A percentile compares a stretch with the other conserved stretches of the same genome.
Evolutionary conservation across 1,140 invertebrate genomes (phyloP).

Genomic region (Stenopsyche tienmushanensis): DNA sequence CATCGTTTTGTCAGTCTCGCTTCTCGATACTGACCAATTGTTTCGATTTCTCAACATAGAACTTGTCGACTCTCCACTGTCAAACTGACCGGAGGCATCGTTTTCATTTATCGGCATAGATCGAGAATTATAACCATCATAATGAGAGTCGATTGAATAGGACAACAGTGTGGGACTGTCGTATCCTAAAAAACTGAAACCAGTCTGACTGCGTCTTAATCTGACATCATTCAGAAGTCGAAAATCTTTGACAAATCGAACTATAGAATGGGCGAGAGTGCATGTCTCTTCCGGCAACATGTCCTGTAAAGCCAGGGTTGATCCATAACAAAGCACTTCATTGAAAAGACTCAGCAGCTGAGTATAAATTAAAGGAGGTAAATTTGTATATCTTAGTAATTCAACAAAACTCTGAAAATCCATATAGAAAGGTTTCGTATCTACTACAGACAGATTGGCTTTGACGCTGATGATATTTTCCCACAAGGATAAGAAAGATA

Average conservation of each 20-base stretch:
- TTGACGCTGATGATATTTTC: conserved; percentile 89
- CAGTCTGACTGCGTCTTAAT: conserved; percentile 54
- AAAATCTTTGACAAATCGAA: conserved; percentile 82
- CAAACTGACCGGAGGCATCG: conserved; percentile 46
- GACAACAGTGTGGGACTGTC: conserved; percentile 46
- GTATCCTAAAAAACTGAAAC: conserved; percentile 58
- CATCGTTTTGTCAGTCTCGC: conserved; percentile 66
- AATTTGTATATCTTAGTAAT: conserved; percentile 66
- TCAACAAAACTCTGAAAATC: conserved; percentile 79
- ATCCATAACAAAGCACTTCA: conserved; percentile 87
- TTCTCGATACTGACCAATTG: conserved; percentile 45
- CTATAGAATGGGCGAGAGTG: conserved; percentile 77
- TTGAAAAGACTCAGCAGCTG: conserved; percentile 82
- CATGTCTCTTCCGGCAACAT: conserved; percentile 84
- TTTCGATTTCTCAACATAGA: conserved; percentile 44
- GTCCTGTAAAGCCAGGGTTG: conserved; percentile 83
- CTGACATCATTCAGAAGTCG: conserved; percentile 68
- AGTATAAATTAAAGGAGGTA: conserved; percentile 80
- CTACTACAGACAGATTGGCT: conserved; percentile 83
- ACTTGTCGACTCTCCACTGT: conserved; percentile 49
- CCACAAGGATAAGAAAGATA: conserved; percentile 84
- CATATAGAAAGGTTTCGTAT: conserved; percentile 85
- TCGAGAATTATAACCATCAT: too few species aligned
- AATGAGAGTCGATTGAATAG: conserved; percentile 15
- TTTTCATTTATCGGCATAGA: too few species aligned